Evolutionary conservation across 1,140 invertebrate species (phyloP).

Genomic region (Rhizoglyphus robini): DNA sequence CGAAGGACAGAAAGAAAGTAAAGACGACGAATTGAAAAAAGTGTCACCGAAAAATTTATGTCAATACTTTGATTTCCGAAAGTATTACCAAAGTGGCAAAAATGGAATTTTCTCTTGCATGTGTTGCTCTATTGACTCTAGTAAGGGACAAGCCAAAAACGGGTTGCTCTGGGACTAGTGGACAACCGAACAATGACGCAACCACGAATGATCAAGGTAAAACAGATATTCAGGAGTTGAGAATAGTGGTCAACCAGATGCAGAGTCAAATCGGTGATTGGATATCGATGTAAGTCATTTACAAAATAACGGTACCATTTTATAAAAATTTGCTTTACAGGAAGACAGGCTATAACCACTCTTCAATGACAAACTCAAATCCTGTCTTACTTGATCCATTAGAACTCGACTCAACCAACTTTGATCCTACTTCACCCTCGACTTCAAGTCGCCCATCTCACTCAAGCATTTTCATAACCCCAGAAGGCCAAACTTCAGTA

Average conservation of each 20-base stretch:
- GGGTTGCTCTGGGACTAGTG: neutral
- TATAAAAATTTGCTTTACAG: neutral
- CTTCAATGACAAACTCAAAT: neutral
- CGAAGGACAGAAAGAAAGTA: neutral
- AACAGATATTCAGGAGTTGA: neutral
- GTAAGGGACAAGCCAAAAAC: too few species aligned
- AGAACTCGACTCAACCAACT: too few species aligned
- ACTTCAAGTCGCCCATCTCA: too few species aligned
- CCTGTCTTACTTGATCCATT: too few species aligned
- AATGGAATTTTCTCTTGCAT: conserved; percentile 13
- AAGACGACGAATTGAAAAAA: neutral
- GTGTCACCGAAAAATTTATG: neutral
- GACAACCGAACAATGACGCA: neutral
- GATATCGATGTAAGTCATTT: neutral
- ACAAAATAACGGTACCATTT: neutral
- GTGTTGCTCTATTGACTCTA: too few species aligned
- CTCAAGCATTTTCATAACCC: too few species aligned
- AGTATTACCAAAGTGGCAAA: neutral
- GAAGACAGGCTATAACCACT: neutral
- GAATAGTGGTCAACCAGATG: too few species aligned
- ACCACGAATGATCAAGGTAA: neutral
- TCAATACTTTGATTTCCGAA: neutral
- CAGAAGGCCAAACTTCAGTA: conserved; percentile 20
- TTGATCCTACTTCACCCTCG: too few species aligned
- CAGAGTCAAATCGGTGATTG: neutral